phyloP scores from a whole-genome alignment of 1,140 invertebrate species.

The Camponotus vicinus region DNA sequence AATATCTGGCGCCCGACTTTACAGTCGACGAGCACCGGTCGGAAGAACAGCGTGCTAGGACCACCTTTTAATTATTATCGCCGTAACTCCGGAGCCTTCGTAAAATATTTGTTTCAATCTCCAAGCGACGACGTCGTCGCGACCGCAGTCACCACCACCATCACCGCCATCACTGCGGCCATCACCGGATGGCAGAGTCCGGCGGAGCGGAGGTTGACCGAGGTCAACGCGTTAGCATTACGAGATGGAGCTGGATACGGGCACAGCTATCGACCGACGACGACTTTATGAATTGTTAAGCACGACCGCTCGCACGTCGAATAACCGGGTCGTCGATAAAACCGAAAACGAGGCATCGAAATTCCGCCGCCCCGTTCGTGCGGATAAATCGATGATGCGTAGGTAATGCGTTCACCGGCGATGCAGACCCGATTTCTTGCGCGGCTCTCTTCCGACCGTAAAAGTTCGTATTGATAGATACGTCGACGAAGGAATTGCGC shows the following conservation, averaged over 20 bases:
- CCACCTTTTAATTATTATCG: constrained; percentile 80
- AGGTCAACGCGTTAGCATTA: constrained; percentile 62
- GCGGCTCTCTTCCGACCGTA: constrained; percentile 5
- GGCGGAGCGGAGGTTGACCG: constrained; percentile 42
- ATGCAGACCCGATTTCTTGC: constrained; percentile 12
- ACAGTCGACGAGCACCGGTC: constrained; percentile 59
- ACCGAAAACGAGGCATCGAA: constrained; percentile 78
- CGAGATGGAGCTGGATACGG: constrained; percentile 41
- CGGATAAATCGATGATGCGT: constrained; percentile 69
- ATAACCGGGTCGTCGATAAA: constrained; percentile 78
- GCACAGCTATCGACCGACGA: constrained; percentile 54
- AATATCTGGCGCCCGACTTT: constrained; percentile 69
- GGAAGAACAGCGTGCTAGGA: constrained; percentile 53
- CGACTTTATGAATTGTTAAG: constrained; percentile 82
- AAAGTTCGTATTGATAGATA: constrained; percentile 64
- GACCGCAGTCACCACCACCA: constrained; percentile 36
- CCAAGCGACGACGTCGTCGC: constrained; percentile 58
- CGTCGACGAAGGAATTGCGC: constrained; percentile 13
- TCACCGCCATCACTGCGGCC: not conserved
- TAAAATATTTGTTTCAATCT: constrained; percentile 84
- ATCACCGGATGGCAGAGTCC: constrained; percentile 1
- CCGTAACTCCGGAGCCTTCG: constrained; percentile 75
- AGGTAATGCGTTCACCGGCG: constrained; percentile 50
- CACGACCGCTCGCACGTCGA: constrained; percentile 60
- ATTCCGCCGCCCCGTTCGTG: constrained; percentile 66